Evolutionary conservation across 2,797 vertebrate species (phyloP).

Genomic region (Oryzias sinensis): DNA sequence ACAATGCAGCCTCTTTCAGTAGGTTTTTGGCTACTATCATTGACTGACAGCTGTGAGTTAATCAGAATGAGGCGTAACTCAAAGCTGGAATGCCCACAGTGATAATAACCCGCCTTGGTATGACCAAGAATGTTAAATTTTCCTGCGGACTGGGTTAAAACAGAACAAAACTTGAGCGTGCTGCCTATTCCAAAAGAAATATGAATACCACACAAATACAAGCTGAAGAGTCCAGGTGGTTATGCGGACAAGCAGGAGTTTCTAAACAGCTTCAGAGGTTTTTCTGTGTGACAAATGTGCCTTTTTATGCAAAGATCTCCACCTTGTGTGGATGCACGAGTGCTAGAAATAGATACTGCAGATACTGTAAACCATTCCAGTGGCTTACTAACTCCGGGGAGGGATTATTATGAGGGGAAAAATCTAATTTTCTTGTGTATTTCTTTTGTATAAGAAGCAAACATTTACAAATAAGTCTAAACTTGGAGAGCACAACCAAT

Average conservation of each 20-base stretch:
- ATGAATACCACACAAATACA: no score
- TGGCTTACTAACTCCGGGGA: slow-evolving; percentile 17
- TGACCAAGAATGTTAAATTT: no score
- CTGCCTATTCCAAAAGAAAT: no score
- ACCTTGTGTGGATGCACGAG: slow-evolving; percentile 1
- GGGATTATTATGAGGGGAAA: slow-evolving; percentile 34
- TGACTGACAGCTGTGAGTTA: no score
- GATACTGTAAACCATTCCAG: slow-evolving; percentile 7
- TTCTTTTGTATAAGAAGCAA: slow-evolving; percentile 48
- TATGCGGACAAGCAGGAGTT: neutral
- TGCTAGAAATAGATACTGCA: slow-evolving; percentile 17
- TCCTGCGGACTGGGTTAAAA: no score
- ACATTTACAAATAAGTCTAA: slow-evolving; percentile 47
- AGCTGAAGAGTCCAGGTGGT: no score
- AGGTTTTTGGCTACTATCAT: no score
- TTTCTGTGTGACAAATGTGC: neutral
- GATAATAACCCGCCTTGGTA: no score
- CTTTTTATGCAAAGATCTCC: slow-evolving; percentile 1
- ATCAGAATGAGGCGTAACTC: no score
- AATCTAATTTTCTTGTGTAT: slow-evolving; percentile 54
- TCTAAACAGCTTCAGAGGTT: neutral
- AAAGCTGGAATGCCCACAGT: no score
- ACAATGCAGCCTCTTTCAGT: no score
- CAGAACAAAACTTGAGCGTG: no score
- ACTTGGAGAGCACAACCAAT: slow-evolving; percentile 37